Evolutionary conservation across 2,888 invertebrate genomes (phyloP).

Genomic region (Matsumyia berberina): DNA sequence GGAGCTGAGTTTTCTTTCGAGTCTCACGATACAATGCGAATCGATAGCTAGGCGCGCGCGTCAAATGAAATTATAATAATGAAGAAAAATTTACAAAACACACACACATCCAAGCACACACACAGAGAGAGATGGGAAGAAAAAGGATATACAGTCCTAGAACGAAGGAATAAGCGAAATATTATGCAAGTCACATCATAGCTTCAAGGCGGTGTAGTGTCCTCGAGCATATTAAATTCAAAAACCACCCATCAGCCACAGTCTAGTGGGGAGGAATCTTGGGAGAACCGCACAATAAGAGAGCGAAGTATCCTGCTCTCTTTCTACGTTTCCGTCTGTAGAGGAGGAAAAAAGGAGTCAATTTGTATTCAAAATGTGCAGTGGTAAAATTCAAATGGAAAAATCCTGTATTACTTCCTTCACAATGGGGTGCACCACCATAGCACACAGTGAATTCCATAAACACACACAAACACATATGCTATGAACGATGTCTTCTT

Average conservation of each 20-base stretch:
- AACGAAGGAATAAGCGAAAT: slow-evolving; percentile 52
- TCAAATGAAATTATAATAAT: slow-evolving; percentile 73
- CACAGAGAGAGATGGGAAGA: background rate
- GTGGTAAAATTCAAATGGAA: slow-evolving; percentile 73
- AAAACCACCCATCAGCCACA: slow-evolving; percentile 27
- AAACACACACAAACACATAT: slow-evolving; percentile 11
- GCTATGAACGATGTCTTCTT: background rate
- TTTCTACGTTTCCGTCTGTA: background rate
- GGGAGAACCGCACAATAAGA: background rate
- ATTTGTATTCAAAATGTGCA: slow-evolving; percentile 76
- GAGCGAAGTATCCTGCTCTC: background rate
- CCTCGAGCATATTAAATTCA: slow-evolving; percentile 73
- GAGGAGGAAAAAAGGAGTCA: slow-evolving; percentile 61
- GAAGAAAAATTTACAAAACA: slow-evolving; percentile 59
- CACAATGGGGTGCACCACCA: slow-evolving; percentile 66
- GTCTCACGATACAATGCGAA: slow-evolving; percentile 38
- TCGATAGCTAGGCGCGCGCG: slow-evolving; percentile 68
- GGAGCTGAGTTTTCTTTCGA: slow-evolving; percentile 8
- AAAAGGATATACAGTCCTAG: slow-evolving; percentile 22
- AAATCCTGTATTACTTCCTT: slow-evolving; percentile 68
- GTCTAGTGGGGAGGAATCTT: slow-evolving; percentile 17
- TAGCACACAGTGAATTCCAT: slow-evolving; percentile 16
- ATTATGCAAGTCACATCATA: slow-evolving; percentile 73
- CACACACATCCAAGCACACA: slow-evolving; percentile 3
- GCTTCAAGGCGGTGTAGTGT: slow-evolving; percentile 61